phyloP scores from a whole-genome alignment of 2,888 invertebrate genomes.

The Ophraella communa region DNA sequence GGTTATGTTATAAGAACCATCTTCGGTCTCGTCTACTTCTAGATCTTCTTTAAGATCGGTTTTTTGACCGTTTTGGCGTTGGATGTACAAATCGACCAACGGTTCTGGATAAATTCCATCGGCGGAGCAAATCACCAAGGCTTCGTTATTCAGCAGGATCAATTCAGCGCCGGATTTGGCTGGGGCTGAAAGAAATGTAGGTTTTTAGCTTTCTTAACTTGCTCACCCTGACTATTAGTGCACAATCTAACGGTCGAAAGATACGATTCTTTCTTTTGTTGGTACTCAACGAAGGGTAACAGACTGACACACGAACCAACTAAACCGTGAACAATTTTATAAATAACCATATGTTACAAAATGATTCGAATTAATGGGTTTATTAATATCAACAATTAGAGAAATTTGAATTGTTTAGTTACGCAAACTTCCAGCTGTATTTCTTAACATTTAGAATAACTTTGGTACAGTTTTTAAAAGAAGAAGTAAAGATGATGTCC shows the following conservation, averaged over 20 bases:
- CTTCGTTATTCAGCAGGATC: conserved; percentile 52
- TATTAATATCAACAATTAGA: background rate
- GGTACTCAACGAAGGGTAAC: conserved; percentile 48
- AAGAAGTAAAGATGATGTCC: no score
- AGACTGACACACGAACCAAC: conserved; percentile 49
- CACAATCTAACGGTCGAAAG: no score
- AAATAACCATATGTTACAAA: conserved; percentile 17
- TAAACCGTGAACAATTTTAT: conserved; percentile 24
- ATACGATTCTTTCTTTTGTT: conserved; percentile 43
- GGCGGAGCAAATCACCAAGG: conserved; percentile 65
- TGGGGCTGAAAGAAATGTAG: conserved; percentile 46
- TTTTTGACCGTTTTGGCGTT: conserved; percentile 44
- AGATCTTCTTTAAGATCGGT: conserved; percentile 40
- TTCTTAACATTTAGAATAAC: no score
- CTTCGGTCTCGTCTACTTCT: conserved; percentile 40
- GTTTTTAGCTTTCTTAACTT: no score
- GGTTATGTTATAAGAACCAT: conserved; percentile 64
- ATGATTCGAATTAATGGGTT: conserved; percentile 4
- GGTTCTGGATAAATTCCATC: conserved; percentile 66
- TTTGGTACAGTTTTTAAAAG: no score
- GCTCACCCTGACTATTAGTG: no score
- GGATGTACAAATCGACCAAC: conserved; percentile 54
- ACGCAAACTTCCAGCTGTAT: no score
- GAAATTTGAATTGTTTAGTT: no score
- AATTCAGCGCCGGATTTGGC: conserved; percentile 46